Conservation (phyloP, 2,113 vertebrate species). For the Uropsilus gracilis region DNA sequence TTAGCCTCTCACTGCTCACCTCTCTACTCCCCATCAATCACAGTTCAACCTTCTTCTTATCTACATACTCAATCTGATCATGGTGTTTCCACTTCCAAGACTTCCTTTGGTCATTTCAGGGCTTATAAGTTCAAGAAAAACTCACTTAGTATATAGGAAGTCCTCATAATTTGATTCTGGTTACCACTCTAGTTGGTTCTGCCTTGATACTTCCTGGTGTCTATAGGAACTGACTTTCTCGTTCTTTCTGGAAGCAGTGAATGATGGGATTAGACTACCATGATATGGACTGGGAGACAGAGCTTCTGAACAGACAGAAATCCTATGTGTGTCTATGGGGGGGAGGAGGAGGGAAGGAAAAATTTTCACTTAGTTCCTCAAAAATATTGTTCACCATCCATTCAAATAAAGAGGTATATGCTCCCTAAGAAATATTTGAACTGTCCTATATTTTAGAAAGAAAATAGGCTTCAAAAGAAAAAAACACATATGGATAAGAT, state of each 20-base stretch:
- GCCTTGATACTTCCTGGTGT: not conserved
- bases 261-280: not conserved
- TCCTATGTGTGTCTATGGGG: not conserved
- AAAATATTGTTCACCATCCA: not conserved
- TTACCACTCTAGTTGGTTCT: not conserved
- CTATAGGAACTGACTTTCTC: not conserved
- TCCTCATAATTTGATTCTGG: not conserved
- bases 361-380: not conserved
- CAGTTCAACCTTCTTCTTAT: not conserved
- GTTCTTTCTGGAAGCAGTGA: not conserved
- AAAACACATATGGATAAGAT: not conserved
- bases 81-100: not conserved
- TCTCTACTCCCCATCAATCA: not conserved
- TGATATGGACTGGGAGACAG: constrained; percentile 34
- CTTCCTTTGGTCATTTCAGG: not conserved
- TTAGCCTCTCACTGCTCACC: not conserved
- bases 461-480: constrained; percentile 2
- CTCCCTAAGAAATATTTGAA: not conserved
- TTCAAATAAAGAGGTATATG: not conserved
- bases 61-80: not conserved
- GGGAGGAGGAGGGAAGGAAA: not conserved
- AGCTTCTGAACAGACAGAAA: not conserved
- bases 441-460: not conserved
- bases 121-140: not conserved
- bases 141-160: not conserved